phyloP scores from a whole-genome alignment of 2,888 invertebrate species.

The Drosophila formosana region DNA sequence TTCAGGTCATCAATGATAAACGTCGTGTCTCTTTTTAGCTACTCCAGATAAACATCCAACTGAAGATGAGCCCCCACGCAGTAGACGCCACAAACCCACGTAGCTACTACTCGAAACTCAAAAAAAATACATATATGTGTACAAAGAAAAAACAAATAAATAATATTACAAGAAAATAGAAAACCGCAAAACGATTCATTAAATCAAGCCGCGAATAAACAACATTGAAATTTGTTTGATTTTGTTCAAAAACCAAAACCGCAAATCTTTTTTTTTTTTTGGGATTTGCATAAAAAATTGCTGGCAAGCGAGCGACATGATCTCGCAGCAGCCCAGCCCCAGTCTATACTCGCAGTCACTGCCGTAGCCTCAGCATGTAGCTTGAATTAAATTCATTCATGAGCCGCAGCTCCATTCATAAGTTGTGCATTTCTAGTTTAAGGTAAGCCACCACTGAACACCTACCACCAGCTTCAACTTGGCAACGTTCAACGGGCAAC shows the following conservation, averaged over 20 bases:
- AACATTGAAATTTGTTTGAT: constrained; percentile 57
- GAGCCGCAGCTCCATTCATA: constrained; percentile 63
- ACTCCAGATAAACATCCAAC: constrained; percentile 34
- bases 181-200: constrained; percentile 63
- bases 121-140: neutral
- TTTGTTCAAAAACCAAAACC: constrained; percentile 67
- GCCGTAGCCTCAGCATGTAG: constrained; percentile 21
- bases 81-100: constrained; percentile 56
- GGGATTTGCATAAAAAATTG: constrained; percentile 77
- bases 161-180: constrained; percentile 39
- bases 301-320: constrained; percentile 53
- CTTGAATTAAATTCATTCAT: constrained; percentile 69
- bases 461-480: constrained; percentile 57
- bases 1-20: constrained; percentile 33
- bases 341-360: constrained; percentile 3
- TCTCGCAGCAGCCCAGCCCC: constrained; percentile 19
- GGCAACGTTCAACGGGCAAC: constrained; percentile 13
- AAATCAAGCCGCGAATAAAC: constrained; percentile 50
- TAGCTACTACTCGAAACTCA: constrained; percentile 18
- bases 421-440: constrained; percentile 76
- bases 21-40: constrained; percentile 32
- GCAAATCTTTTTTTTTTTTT: constrained; percentile 51
- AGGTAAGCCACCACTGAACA: constrained; percentile 75
- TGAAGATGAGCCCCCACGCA: constrained; percentile 54
- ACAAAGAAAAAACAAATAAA: constrained; percentile 6